A percentile compares a stretch with the other conserved stretches of the same genome.
phyloP scores from a whole-genome alignment of 2,797 vertebrate genomes.

The Phalloptychus januarius region DNA sequence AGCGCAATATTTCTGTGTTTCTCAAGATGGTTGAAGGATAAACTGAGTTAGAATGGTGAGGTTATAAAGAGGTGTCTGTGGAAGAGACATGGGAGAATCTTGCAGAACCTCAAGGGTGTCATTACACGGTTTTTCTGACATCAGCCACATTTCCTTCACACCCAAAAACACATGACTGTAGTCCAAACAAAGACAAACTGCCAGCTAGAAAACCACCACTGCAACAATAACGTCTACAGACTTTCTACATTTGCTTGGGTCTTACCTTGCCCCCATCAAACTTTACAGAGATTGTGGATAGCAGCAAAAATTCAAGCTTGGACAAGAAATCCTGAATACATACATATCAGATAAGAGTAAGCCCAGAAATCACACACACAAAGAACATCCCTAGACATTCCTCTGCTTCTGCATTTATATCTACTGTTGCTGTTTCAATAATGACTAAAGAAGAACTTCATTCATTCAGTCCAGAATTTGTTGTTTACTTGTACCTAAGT shows the following conservation, averaged over 20 bases:
- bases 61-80: conserved; percentile 64
- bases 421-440: conserved; percentile 30
- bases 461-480: conserved; percentile 51
- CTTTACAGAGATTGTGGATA: conserved; percentile 37
- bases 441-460: conserved; percentile 36
- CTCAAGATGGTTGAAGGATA: conserved; percentile 36
- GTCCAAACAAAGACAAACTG: conserved; percentile 38
- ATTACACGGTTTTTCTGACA: conserved; percentile 64
- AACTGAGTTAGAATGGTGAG: conserved; percentile 41
- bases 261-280: conserved; percentile 35
- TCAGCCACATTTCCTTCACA: conserved; percentile 69
- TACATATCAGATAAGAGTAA: conserved; percentile 72
- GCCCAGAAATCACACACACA: conserved; percentile 53
- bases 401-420: conserved; percentile 57
- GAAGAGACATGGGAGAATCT: conserved; percentile 57
- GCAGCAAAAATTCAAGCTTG: conserved; percentile 31
- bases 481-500: conserved; percentile 53
- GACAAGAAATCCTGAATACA: conserved; percentile 58
- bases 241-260: conserved; percentile 4
- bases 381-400: conserved; percentile 67
- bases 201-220: conserved; percentile 23
- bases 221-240: conserved; percentile 11
- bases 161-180: conserved; percentile 65
- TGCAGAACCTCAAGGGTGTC: conserved; percentile 55
- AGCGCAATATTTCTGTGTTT: conserved; percentile 49